These are phyloP conservation scores for Drosophila paucipuncta DNA, from an alignment of 2,888 invertebrate genomes.

Conservation along the genomic window DNA sequence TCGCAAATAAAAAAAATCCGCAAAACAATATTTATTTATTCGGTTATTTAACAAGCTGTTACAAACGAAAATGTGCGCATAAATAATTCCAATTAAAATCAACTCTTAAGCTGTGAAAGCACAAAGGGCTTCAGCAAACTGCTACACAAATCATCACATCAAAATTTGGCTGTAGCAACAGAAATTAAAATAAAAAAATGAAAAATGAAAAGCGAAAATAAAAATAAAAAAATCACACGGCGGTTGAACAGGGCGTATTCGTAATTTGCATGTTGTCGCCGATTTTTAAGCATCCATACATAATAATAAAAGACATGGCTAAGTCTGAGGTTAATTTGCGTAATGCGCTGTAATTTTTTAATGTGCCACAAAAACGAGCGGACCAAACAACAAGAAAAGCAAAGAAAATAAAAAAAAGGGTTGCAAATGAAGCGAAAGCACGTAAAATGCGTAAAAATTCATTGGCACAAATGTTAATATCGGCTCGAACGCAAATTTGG, in stretches of 20 bases:
- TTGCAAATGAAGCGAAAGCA: constrained; percentile 56
- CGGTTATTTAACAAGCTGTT: neutral
- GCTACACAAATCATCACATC: constrained; percentile 1
- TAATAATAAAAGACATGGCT: constrained; percentile 60
- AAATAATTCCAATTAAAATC: constrained; percentile 37
- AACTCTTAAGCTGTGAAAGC: constrained; percentile 22
- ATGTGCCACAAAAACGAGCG: constrained; percentile 60
- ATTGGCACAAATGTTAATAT: constrained; percentile 54
- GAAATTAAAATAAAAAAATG: constrained; percentile 8
- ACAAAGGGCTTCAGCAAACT: constrained; percentile 5
- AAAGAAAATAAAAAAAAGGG: constrained; percentile 45
- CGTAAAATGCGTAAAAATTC: constrained; percentile 70
- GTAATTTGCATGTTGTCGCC: constrained; percentile 43
- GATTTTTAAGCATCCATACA: constrained; percentile 29
- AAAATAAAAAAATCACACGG: constrained; percentile 24
- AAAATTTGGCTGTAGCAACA: neutral
- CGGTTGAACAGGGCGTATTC: constrained; percentile 38
- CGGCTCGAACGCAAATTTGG: constrained; percentile 19
- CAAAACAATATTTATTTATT: neutral
- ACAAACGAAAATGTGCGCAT: neutral
- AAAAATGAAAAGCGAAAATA: neutral
- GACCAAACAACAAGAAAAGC: constrained; percentile 22
- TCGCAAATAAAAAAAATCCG: constrained; percentile 2
- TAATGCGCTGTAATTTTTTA: constrained; percentile 79
- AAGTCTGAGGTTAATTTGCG: constrained; percentile 81